phyloP scores from a whole-genome alignment of 2,113 vertebrate species.

The Pica pica region DNA sequence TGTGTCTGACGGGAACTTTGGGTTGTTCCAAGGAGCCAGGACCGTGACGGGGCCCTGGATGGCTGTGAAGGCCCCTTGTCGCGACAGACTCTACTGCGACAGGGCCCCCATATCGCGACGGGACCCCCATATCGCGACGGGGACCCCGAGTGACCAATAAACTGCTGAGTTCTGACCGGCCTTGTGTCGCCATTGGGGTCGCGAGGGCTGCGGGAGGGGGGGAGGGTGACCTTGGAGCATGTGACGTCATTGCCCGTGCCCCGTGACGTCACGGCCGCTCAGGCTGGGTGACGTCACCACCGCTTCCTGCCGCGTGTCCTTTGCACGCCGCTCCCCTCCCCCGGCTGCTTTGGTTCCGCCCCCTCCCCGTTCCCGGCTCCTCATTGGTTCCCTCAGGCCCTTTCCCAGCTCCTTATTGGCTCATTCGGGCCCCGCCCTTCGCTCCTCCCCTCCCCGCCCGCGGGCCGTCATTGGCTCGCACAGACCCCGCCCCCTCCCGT shows the following conservation, averaged over 20 bases:
- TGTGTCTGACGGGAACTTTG: too few species aligned
- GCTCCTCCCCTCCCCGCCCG: rapidly evolving
- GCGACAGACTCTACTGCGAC: too few species aligned
- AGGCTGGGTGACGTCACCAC: too few species aligned
- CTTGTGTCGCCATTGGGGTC: not conserved
- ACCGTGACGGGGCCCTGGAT: rapidly evolving
- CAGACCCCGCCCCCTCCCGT: rapidly evolving
- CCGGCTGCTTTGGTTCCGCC: not conserved
- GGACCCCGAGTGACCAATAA: not conserved
- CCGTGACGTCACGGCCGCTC: too few species aligned
- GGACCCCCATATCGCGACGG: rapidly evolving
- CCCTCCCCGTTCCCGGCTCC: rapidly evolving
- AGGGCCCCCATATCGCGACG: rapidly evolving
- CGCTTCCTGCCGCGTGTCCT: too few species aligned
- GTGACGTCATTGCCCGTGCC: too few species aligned
- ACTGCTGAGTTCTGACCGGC: rapidly evolving
- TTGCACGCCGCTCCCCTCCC: too few species aligned
- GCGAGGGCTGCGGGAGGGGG: too few species aligned
- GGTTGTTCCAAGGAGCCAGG: rapidly evolving
- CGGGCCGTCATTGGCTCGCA: rapidly evolving
- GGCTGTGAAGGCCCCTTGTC: too few species aligned
- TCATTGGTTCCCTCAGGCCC: not conserved
- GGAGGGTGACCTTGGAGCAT: too few species aligned
- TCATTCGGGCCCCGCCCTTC: rapidly evolving
- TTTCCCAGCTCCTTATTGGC: not conserved